A percentile compares a stretch with the other conserved stretches of the same genome.
Conservation (phyloP, 1,140 invertebrate species). For the Hypsibius dujardini region DNA sequence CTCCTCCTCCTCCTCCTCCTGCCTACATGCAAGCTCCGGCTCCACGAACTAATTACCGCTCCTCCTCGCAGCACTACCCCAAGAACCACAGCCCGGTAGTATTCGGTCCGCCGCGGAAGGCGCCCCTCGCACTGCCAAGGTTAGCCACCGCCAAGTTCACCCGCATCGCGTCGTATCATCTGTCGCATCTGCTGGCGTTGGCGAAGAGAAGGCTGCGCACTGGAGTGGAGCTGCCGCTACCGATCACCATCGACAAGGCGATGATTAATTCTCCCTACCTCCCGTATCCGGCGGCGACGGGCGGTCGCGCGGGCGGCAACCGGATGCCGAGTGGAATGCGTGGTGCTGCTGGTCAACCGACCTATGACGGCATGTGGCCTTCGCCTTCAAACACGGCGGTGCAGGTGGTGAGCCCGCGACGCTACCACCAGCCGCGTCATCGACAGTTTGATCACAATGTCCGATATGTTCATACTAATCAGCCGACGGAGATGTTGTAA, state of each 20-base stretch:
- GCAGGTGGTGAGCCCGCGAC: too few relatives aligned
- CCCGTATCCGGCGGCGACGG: background rate
- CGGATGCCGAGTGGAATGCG: too few relatives aligned
- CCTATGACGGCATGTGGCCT: too few relatives aligned
- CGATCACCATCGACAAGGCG: background rate
- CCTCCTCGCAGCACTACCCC: background rate
- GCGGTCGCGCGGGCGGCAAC: too few relatives aligned
- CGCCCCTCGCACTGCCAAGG: background rate
- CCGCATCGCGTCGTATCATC: background rate
- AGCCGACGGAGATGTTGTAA: too few relatives aligned
- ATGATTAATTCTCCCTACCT: background rate
- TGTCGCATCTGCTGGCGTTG: constrained; percentile 1
- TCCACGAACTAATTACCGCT: background rate
- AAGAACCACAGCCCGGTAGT: background rate
- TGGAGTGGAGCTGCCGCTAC: background rate
- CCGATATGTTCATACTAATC: too few relatives aligned
- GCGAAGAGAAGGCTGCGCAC: background rate
- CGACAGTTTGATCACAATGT: too few relatives aligned
- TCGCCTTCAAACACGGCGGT: too few relatives aligned
- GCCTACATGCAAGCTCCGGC: background rate
- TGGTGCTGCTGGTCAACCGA: too few relatives aligned
- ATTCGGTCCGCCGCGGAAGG: background rate
- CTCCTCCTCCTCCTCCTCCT: background rate
- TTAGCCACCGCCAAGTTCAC: background rate
- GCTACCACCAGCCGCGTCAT: too few relatives aligned